phyloP scores from a whole-genome alignment of 1,140 invertebrate species.

The Idris sp. region DNA sequence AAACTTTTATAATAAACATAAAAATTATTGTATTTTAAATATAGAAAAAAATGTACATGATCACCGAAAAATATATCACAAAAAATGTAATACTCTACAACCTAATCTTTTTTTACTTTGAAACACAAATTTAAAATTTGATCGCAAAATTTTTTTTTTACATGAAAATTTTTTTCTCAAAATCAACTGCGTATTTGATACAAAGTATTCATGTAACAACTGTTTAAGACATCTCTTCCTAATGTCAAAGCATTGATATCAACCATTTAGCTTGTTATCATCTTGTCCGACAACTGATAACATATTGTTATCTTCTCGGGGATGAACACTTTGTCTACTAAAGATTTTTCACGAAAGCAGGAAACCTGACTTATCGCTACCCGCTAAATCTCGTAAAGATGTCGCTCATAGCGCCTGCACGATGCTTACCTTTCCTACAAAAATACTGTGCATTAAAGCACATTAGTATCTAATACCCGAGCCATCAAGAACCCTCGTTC shows the following conservation, averaged over 20 bases:
- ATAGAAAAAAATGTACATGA: too few relatives aligned
- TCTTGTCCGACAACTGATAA: constrained; percentile 27
- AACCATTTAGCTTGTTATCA: constrained; percentile 2
- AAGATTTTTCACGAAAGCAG: constrained; percentile 5
- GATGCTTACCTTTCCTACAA: constrained; percentile 33
- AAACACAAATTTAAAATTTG: too few relatives aligned
- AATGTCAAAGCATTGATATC: constrained; percentile 3
- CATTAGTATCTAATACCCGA: constrained; percentile 24
- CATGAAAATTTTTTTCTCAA: too few relatives aligned
- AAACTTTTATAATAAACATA: too few relatives aligned
- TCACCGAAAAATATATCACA: too few relatives aligned
- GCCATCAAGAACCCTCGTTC: constrained; percentile 11
- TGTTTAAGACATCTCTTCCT: too few relatives aligned
- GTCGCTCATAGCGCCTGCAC: constrained; percentile 31
- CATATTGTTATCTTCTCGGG: neutral
- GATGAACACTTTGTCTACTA: neutral
- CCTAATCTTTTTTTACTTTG: too few relatives aligned
- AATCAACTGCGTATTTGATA: too few relatives aligned
- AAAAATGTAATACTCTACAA: too few relatives aligned
- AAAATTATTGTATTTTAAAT: too few relatives aligned
- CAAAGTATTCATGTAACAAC: too few relatives aligned
- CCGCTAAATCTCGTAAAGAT: constrained; percentile 9
- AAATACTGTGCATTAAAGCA: constrained; percentile 17
- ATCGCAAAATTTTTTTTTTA: too few relatives aligned
- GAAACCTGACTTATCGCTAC: constrained; percentile 48